phyloP scores from a whole-genome alignment of 1,140 invertebrate genomes.

The Drosophila funebris region DNA sequence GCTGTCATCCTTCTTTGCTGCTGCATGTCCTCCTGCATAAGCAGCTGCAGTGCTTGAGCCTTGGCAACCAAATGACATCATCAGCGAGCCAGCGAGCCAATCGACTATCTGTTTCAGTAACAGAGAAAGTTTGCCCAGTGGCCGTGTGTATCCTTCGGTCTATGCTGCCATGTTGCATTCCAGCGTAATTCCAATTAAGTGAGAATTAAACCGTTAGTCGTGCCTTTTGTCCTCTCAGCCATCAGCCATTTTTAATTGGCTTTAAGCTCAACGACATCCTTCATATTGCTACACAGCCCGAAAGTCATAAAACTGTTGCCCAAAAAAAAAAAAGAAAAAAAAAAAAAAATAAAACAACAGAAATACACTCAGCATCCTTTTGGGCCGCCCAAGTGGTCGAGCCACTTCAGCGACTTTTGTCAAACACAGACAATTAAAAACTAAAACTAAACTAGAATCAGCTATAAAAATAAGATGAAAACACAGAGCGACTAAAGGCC shows the following conservation, averaged over 20 bases:
- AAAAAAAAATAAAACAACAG: neutral
- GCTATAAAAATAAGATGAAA: neutral
- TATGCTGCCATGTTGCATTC: slow-evolving; percentile 13
- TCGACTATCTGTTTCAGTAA: neutral
- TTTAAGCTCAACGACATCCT: slow-evolving; percentile 33
- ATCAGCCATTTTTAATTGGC: slow-evolving; percentile 61
- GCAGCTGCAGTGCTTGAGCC: slow-evolving; percentile 35
- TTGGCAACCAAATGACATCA: slow-evolving; percentile 46
- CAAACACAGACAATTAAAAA: slow-evolving; percentile 33
- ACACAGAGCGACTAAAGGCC: neutral
- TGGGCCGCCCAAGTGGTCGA: slow-evolving; percentile 8
- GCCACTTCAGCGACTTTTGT: slow-evolving; percentile 8
- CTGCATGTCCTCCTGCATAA: slow-evolving; percentile 17
- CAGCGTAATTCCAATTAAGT: slow-evolving; percentile 78
- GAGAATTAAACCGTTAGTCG: slow-evolving; percentile 72
- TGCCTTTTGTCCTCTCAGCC: slow-evolving; percentile 36
- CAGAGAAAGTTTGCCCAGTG: neutral
- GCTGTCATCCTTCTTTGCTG: neutral
- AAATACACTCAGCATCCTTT: neutral
- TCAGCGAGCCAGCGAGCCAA: slow-evolving; percentile 8
- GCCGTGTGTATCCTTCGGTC: neutral
- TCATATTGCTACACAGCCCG: neutral
- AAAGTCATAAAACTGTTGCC: slow-evolving; percentile 20
- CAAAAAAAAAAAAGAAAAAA: neutral
- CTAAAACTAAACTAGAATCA: slow-evolving; percentile 8